Evolutionary conservation across 2,113 vertebrate genomes (phyloP).

Genomic region (Phoxinus phoxinus): DNA sequence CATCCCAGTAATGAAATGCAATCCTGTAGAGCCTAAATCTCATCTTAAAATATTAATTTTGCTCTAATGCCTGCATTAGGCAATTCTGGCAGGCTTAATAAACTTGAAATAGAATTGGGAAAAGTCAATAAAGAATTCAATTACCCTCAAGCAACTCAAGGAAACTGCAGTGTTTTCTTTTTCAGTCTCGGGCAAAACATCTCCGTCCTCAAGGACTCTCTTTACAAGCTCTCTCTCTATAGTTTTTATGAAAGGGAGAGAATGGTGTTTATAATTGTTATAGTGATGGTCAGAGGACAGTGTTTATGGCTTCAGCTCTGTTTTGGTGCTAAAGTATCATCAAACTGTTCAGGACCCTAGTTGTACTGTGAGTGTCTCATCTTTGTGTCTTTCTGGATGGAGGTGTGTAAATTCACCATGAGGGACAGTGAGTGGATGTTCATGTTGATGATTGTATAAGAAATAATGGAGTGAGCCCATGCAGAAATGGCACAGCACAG

Average conservation of each 20-base stretch:
- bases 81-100: slow-evolving; percentile 75
- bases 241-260: slow-evolving; percentile 1
- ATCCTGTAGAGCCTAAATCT: slow-evolving; percentile 67
- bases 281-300: slow-evolving; percentile 23
- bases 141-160: slow-evolving; percentile 72
- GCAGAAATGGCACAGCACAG: slow-evolving; percentile 1
- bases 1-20: slow-evolving; percentile 71
- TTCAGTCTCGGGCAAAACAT: slow-evolving; percentile 46
- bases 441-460: slow-evolving; percentile 23
- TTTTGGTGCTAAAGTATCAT: background rate
- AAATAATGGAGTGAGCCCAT: background rate
- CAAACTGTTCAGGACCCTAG: background rate
- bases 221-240: slow-evolving; percentile 29
- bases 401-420: slow-evolving; percentile 28
- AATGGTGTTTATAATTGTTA: slow-evolving; percentile 19
- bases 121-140: slow-evolving; percentile 80
- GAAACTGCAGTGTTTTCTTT: slow-evolving; percentile 59
- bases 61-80: slow-evolving; percentile 75
- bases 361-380: background rate
- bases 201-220: slow-evolving; percentile 65
- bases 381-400: slow-evolving; percentile 33
- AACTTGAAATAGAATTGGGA: slow-evolving; percentile 76
- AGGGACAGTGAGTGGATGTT: slow-evolving; percentile 21
- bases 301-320: slow-evolving; percentile 4
- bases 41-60: slow-evolving; percentile 78